These are phyloP conservation scores for Thereuonema tuberculata DNA, from an alignment of 1,140 invertebrate species.

Conservation along the genomic window DNA sequence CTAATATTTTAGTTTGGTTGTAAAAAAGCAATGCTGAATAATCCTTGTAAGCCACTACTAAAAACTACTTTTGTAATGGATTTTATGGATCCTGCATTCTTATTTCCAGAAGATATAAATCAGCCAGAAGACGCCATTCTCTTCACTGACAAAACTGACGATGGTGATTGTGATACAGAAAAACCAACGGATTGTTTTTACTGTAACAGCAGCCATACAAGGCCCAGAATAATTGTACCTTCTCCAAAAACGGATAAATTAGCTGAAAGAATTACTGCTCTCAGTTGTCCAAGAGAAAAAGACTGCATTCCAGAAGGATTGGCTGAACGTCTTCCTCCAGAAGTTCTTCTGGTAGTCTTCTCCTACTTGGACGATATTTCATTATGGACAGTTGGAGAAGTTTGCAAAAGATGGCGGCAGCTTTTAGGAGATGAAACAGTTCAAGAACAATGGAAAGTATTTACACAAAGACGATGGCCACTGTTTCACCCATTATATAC, in stretches of 20 bases:
- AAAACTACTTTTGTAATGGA: slow-evolving; percentile 75
- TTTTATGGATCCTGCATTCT: slow-evolving; percentile 82
- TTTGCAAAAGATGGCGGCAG: slow-evolving; percentile 67
- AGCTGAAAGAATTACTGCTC: slow-evolving; percentile 29
- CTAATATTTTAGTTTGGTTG: no score
- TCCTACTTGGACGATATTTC: slow-evolving; percentile 81
- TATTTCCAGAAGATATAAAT: slow-evolving; percentile 64
- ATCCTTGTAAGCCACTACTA: no score
- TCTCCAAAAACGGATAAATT: slow-evolving; percentile 31
- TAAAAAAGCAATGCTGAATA: no score
- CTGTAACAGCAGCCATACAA: slow-evolving; percentile 1
- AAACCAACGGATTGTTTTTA: slow-evolving; percentile 52
- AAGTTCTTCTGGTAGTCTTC: slow-evolving; percentile 74
- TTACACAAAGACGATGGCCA: slow-evolving; percentile 61
- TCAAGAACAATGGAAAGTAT: slow-evolving; percentile 58
- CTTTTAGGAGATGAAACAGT: slow-evolving; percentile 59
- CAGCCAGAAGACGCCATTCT: slow-evolving; percentile 36
- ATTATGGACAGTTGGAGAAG: slow-evolving; percentile 68
- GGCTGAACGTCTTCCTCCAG: slow-evolving; percentile 48
- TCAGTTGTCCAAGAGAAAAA: slow-evolving; percentile 27
- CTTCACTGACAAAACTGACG: slow-evolving; percentile 60
- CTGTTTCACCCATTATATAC: slow-evolving; percentile 54
- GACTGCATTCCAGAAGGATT: slow-evolving; percentile 29
- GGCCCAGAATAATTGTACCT: slow-evolving; percentile 9
- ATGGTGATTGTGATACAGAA: slow-evolving; percentile 85